Conservation (phyloP, 2,113 vertebrate genomes). For the human region DNA sequence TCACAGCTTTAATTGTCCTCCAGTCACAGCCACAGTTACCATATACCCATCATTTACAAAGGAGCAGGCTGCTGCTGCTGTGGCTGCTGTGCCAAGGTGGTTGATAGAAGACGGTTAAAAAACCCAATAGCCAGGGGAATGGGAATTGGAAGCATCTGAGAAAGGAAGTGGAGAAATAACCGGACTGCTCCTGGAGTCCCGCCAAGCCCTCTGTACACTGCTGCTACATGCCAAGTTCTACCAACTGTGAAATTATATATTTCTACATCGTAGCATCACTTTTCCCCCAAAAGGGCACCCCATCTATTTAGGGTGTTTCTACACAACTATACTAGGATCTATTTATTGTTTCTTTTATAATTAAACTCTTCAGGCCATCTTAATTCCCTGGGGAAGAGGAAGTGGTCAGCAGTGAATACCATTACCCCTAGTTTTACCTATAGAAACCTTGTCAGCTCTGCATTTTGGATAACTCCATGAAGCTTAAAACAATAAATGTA, state of each 20-base stretch:
- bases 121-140: background rate
- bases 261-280: slow-evolving; percentile 72
- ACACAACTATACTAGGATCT: background rate
- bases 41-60: background rate
- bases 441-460: background rate
- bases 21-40: background rate
- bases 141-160: slow-evolving; percentile 42
- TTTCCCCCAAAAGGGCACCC: slow-evolving; percentile 42
- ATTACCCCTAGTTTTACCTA: background rate
- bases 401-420: background rate
- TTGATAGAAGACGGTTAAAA: slow-evolving; percentile 51
- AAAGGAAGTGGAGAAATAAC: slow-evolving; percentile 36
- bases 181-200: background rate
- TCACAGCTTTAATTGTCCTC: background rate
- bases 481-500: slow-evolving; percentile 50
- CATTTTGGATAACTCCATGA: background rate
- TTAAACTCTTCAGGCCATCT: background rate
- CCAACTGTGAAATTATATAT: slow-evolving; percentile 80
- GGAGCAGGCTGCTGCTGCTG: slow-evolving; percentile 11
- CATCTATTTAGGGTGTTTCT: background rate
- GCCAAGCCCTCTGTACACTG: slow-evolving; percentile 36
- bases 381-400: background rate
- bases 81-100: slow-evolving; percentile 18
- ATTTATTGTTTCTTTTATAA: background rate
- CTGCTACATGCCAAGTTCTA: slow-evolving; percentile 65